Percentiles rank a stretch among this genome's conserved stretches.
Conservation (phyloP, 2,888 invertebrate species). For the Ochropacha duplaris region DNA sequence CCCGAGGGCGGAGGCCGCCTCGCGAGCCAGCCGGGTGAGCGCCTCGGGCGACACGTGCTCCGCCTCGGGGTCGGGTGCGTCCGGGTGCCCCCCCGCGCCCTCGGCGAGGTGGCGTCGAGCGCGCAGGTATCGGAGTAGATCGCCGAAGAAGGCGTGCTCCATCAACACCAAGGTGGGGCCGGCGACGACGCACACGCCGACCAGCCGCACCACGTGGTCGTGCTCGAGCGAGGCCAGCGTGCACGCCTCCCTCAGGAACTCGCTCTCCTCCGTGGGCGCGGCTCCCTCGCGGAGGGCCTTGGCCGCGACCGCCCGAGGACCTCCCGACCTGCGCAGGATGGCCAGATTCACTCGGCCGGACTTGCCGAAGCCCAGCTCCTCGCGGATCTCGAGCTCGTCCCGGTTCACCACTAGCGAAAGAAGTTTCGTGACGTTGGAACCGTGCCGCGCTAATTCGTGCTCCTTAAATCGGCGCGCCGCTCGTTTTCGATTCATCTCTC, state of each 20-base stretch:
- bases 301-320: slow-evolving; percentile 87
- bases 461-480: slow-evolving; percentile 15
- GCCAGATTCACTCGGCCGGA: slow-evolving; percentile 58
- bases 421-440: slow-evolving; percentile 28
- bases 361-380: slow-evolving; percentile 54
- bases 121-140: slow-evolving; percentile 90
- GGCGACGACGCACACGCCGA: slow-evolving; percentile 90
- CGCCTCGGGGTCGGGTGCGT: slow-evolving; percentile 83
- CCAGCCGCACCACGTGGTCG: slow-evolving; percentile 90
- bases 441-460: slow-evolving; percentile 37
- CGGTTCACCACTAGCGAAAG: slow-evolving; percentile 37
- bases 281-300: slow-evolving; percentile 92
- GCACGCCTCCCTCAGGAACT: slow-evolving; percentile 90
- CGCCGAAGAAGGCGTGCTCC: slow-evolving; percentile 96
- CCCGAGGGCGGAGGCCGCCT: slow-evolving; percentile 49
- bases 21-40: slow-evolving; percentile 51
- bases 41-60: slow-evolving; percentile 45
- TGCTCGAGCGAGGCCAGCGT: slow-evolving; percentile 94
- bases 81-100: slow-evolving; percentile 66
- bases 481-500: slow-evolving; percentile 24
- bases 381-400: slow-evolving; percentile 35
- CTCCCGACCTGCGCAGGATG: slow-evolving; percentile 37
- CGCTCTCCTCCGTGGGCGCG: slow-evolving; percentile 89
- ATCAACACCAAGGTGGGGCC: slow-evolving; percentile 93
- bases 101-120: slow-evolving; percentile 88